Conservation (phyloP, 1,140 invertebrate genomes). For the Neodiprion pinetum region DNA sequence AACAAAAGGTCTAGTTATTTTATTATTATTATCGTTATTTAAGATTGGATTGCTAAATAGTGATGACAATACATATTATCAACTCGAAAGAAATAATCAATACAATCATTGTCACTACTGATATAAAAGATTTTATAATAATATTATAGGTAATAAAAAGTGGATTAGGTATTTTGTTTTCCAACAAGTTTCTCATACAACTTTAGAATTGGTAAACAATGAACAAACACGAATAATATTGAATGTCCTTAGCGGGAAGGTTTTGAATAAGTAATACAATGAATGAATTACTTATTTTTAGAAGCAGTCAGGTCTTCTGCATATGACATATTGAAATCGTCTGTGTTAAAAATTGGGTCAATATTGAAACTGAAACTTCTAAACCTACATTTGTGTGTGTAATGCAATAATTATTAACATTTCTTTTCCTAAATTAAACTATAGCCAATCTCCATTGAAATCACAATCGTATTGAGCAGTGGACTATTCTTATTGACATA, state of each 20-base stretch:
- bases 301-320: neutral
- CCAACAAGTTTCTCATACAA: neutral
- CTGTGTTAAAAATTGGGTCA: neutral
- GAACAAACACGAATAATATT: neutral
- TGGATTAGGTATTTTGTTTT: neutral
- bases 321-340: neutral
- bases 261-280: neutral
- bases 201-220: neutral
- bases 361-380: neutral
- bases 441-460: no score
- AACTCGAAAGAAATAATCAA: neutral
- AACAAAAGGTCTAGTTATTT: neutral
- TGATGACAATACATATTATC: neutral
- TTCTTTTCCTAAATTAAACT: neutral
- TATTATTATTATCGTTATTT: neutral
- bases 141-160: neutral
- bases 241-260: neutral
- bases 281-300: slow-evolving; percentile 6
- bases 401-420: neutral
- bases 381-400: neutral
- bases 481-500: neutral
- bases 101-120: neutral
- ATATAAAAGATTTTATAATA: neutral
- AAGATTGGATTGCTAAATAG: neutral
- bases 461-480: neutral